Conservation (phyloP, 2,888 invertebrate species). For the Suillia variegata region DNA sequence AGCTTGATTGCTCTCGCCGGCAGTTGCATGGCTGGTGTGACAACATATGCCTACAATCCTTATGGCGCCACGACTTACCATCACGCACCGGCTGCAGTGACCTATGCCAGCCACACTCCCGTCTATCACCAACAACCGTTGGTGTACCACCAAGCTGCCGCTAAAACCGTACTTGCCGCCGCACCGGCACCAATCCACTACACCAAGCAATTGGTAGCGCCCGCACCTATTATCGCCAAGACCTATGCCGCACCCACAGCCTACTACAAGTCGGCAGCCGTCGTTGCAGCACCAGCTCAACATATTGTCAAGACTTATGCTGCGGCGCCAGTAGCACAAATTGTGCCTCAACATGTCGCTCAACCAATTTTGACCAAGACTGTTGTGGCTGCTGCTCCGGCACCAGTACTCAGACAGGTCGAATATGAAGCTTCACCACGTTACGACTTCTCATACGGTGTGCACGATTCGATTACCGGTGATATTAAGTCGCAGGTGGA, state of each 20-base stretch:
- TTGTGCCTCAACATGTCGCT: not conserved
- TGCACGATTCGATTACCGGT: slow-evolving; percentile 64
- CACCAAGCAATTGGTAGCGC: not conserved
- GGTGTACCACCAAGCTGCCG: slow-evolving; percentile 22
- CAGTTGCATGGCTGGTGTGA: slow-evolving; percentile 41
- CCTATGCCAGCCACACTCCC: slow-evolving; percentile 18
- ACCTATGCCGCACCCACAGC: slow-evolving; percentile 32
- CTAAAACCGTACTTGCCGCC: not conserved
- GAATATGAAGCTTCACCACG: slow-evolving; percentile 49
- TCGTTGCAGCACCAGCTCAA: slow-evolving; percentile 25
- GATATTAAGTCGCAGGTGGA: slow-evolving; percentile 65
- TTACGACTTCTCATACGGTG: slow-evolving; percentile 63
- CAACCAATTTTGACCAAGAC: slow-evolving; percentile 24
- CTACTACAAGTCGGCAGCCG: slow-evolving; percentile 33
- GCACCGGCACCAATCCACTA: not conserved
- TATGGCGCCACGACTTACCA: slow-evolving; percentile 42
- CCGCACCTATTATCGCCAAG: slow-evolving; percentile 17
- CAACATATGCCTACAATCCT: slow-evolving; percentile 49
- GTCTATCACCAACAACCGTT: slow-evolving; percentile 27
- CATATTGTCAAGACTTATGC: slow-evolving; percentile 28
- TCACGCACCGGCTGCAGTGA: slow-evolving; percentile 20
- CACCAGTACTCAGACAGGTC: slow-evolving; percentile 40
- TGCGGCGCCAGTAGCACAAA: slow-evolving; percentile 23
- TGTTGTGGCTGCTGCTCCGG: slow-evolving; percentile 15
- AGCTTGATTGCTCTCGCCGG: slow-evolving; percentile 43